Evolutionary conservation across 2,113 vertebrate genomes (phyloP).

Genomic region (Tupaia chinensis): DNA sequence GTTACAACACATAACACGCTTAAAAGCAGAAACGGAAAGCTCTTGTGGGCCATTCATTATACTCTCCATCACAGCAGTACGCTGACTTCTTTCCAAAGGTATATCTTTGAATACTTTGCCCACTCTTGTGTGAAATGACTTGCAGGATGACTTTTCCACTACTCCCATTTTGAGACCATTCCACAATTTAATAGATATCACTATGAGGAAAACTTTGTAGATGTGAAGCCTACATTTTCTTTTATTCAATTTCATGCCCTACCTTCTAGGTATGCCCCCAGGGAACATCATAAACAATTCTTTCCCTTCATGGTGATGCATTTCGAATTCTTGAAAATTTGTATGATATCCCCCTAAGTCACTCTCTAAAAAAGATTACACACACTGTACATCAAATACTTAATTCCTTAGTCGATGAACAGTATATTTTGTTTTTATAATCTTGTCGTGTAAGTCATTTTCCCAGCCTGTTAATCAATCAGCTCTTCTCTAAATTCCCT

Average conservation of each 20-base stretch:
- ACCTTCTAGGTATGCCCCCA: slow-evolving; percentile 13
- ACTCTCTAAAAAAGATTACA: not conserved
- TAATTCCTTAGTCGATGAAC: slow-evolving; percentile 41
- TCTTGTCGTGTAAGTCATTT: slow-evolving; percentile 42
- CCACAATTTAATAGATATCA: slow-evolving; percentile 55
- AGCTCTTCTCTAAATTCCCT: slow-evolving; percentile 9
- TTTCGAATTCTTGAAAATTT: slow-evolving; percentile 57
- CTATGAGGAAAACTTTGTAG: slow-evolving; percentile 59
- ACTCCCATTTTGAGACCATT: slow-evolving; percentile 39
- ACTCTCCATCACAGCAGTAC: not conserved
- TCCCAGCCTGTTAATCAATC: slow-evolving; percentile 26
- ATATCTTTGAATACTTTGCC: slow-evolving; percentile 58
- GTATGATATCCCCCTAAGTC: not conserved
- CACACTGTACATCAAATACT: not conserved
- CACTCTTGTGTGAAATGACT: slow-evolving; percentile 77
- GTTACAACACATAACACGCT: not conserved
- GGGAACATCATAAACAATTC: slow-evolving; percentile 39
- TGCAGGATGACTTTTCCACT: slow-evolving; percentile 40
- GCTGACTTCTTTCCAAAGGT: slow-evolving; percentile 57
- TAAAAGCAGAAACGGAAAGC: not conserved
- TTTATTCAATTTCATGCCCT: slow-evolving; percentile 66
- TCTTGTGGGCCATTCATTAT: not conserved
- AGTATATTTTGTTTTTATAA: slow-evolving; percentile 10
- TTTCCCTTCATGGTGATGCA: slow-evolving; percentile 20
- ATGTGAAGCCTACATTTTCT: slow-evolving; percentile 49